Evolutionary conservation across 2,113 vertebrate species (phyloP).

Genomic region (Myiopsitta monachus): DNA sequence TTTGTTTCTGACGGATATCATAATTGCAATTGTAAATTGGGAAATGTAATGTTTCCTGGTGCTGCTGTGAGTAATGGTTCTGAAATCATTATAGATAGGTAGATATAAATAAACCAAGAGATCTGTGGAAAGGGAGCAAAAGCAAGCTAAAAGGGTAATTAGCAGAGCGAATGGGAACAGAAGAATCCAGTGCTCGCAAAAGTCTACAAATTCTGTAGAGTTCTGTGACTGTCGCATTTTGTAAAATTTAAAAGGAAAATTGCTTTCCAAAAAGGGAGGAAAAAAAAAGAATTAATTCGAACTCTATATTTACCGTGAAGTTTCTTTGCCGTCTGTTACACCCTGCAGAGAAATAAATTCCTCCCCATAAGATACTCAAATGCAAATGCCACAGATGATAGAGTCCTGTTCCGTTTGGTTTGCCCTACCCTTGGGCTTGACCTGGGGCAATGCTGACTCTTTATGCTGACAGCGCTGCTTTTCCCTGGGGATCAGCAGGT

Average conservation of each 20-base stretch:
- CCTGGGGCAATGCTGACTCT: accelerated
- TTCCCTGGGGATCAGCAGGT: background rate
- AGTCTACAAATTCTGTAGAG: background rate
- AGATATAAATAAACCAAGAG: slow-evolving; percentile 77
- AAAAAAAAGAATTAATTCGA: background rate
- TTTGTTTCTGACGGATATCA: slow-evolving; percentile 75
- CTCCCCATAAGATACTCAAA: background rate
- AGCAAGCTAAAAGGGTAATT: slow-evolving; percentile 74
- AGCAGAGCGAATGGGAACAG: slow-evolving; percentile 45
- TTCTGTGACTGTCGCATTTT: background rate
- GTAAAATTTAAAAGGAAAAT: background rate
- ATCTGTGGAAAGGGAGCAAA: slow-evolving; percentile 68
- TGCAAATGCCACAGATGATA: too few species aligned
- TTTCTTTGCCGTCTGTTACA: background rate
- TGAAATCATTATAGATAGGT: slow-evolving; percentile 66
- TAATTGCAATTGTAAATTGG: slow-evolving; percentile 81
- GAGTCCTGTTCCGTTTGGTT: background rate
- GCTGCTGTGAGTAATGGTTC: slow-evolving; percentile 72
- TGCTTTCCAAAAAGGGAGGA: background rate
- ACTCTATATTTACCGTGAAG: background rate
- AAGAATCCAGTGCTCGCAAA: background rate
- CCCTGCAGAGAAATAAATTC: background rate
- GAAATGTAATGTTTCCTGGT: slow-evolving; percentile 70
- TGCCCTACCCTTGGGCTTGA: background rate
- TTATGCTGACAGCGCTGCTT: background rate